Evolutionary conservation across 2,113 vertebrate species (phyloP).

Genomic region (Litocranius walleri): DNA sequence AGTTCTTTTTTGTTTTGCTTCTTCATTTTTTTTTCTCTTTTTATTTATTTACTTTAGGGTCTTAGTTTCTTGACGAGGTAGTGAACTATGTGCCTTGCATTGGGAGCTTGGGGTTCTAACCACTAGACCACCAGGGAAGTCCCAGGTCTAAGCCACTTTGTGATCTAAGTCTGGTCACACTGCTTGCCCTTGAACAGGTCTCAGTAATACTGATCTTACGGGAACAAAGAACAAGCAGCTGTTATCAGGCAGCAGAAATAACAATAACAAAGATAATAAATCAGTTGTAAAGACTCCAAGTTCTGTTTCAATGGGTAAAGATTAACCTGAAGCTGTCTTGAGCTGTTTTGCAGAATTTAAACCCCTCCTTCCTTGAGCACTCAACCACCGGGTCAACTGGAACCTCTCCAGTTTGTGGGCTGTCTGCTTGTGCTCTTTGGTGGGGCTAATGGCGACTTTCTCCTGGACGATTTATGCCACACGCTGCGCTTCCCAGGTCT

Average conservation of each 20-base stretch:
- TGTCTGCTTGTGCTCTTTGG: background rate
- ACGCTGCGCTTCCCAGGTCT: background rate
- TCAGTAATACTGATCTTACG: background rate
- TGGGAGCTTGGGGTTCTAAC: background rate
- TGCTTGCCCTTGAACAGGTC: background rate
- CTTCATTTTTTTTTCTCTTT: background rate
- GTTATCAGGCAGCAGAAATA: background rate
- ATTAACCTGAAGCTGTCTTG: background rate
- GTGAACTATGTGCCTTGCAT: background rate
- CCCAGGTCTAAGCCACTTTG: background rate
- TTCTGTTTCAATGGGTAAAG: background rate
- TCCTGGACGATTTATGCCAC: background rate
- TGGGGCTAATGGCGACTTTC: background rate
- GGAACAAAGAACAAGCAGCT: background rate
- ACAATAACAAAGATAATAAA: background rate
- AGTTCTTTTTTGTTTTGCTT: background rate
- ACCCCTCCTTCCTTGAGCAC: accelerated
- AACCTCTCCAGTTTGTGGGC: background rate
- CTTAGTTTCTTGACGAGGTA: background rate
- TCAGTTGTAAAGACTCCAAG: background rate
- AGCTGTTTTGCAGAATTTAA: background rate
- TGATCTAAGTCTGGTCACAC: background rate
- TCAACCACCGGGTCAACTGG: background rate
- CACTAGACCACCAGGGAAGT: background rate
- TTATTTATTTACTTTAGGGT: background rate